Conservation (phyloP, 2,797 vertebrate species). For the Scarus forsteni region DNA sequence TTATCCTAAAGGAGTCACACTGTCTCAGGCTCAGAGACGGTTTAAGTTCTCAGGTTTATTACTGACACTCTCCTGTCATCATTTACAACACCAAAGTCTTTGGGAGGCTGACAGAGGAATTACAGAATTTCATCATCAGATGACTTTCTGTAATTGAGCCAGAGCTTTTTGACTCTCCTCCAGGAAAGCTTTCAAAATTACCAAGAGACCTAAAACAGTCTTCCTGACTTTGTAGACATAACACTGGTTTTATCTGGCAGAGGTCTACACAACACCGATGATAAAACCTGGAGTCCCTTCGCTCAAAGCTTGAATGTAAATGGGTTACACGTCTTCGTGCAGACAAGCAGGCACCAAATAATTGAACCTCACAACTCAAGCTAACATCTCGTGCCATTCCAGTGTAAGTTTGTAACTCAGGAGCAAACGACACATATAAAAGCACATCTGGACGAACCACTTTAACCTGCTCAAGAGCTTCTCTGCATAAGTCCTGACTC, state of each 20-base stretch:
- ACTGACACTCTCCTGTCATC: slow-evolving; percentile 58
- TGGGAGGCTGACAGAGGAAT: slow-evolving; percentile 55
- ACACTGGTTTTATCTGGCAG: slow-evolving; percentile 63
- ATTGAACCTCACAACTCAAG: slow-evolving; percentile 82
- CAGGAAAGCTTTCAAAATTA: slow-evolving; percentile 77
- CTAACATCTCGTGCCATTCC: slow-evolving; percentile 76
- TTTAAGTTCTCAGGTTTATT: slow-evolving; percentile 43
- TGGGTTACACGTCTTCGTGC: slow-evolving; percentile 51
- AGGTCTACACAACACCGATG: slow-evolving; percentile 84
- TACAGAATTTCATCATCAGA: slow-evolving; percentile 62
- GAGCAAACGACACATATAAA: slow-evolving; percentile 39
- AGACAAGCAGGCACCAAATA: slow-evolving; percentile 87
- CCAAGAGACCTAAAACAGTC: slow-evolving; percentile 74
- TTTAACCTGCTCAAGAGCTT: slow-evolving; percentile 59
- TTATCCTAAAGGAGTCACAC: slow-evolving; percentile 70
- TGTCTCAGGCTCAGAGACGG: slow-evolving; percentile 69
- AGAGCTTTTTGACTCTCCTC: slow-evolving; percentile 31
- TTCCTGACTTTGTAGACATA: slow-evolving; percentile 68
- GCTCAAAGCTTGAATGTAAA: slow-evolving; percentile 64
- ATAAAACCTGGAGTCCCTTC: slow-evolving; percentile 80
- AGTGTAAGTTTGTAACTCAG: slow-evolving; percentile 56
- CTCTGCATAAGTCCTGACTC: slow-evolving; percentile 33
- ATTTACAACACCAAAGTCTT: slow-evolving; percentile 59
- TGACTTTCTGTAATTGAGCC: slow-evolving; percentile 38
- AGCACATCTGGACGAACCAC: slow-evolving; percentile 75